Conservation (phyloP, 1,140 invertebrate species). For the Cecropterus lyciades region DNA sequence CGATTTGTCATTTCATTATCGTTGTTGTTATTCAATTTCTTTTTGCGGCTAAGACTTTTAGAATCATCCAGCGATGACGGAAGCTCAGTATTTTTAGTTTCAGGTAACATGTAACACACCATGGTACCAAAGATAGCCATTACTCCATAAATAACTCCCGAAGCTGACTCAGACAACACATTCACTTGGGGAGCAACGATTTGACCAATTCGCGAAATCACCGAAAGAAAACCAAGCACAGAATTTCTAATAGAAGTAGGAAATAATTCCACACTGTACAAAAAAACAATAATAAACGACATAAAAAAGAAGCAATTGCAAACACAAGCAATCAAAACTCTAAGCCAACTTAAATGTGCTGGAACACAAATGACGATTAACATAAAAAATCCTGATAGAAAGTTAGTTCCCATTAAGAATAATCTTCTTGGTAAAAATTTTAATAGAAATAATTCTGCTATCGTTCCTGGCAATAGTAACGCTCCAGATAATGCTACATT, state of each 20-base stretch:
- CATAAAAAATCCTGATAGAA: conserved; percentile 85
- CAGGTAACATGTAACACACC: conserved; percentile 85
- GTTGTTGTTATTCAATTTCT: conserved; percentile 33
- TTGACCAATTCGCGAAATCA: conserved; percentile 83
- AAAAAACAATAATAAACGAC: conserved; percentile 84
- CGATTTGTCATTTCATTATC: background rate
- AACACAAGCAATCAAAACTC: conserved; percentile 80
- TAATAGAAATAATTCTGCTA: conserved; percentile 86
- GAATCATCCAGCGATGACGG: conserved; percentile 62
- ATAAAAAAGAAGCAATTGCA: conserved; percentile 84
- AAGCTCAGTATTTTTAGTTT: conserved; percentile 63
- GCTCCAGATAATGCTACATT: conserved; percentile 88
- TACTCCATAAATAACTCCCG: conserved; percentile 87
- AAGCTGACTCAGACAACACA: conserved; percentile 69
- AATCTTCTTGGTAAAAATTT: conserved; percentile 86
- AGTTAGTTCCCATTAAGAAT: conserved; percentile 86
- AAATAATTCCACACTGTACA: conserved; percentile 85
- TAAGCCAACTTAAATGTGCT: conserved; percentile 44
- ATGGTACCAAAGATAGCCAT: conserved; percentile 85
- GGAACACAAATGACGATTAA: conserved; percentile 84
- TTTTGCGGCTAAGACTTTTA: conserved; percentile 41
- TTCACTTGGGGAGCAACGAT: conserved; percentile 81
- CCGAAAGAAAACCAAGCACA: conserved; percentile 82
- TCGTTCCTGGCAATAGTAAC: conserved; percentile 87
- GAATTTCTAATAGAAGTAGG: conserved; percentile 85